Evolutionary conservation across 2,113 vertebrate species (phyloP), one percentile per base, ranked within the genome.

Genomic region (Xenopus tropicalis): DNA sequence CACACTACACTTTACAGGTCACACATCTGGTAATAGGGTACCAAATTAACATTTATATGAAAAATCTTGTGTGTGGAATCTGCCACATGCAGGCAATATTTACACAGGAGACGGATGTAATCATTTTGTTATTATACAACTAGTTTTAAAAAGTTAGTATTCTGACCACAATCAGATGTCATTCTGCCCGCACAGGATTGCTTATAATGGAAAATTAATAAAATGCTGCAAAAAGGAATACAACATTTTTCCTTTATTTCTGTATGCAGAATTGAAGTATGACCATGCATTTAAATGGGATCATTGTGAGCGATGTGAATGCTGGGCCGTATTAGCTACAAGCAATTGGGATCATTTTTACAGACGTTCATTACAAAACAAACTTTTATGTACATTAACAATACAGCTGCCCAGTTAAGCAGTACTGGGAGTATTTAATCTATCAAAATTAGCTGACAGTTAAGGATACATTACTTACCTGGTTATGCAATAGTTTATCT

Each of bases 391-490:
- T 22, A 70, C 23, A 24, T 37, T 63, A 61, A 64, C 51, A 62
- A 59, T 54, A 20, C 52, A 24, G 6, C 23, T 59, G 0, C 11
- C 57, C 14, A 6, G 46, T 11, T 17, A 48, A 13, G 57, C 16
- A 59, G 10, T 21, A 23, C 57, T 59, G 21, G 57, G 1, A 9
- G 11, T 1, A 13, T 59, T 23, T 24, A 22, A 3, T 16, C 20
- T 23, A 16, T 59, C 14, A 21, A 70, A 44, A 23, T 23, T n/a
- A 20, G 24, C 37, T 3, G 3, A 56, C 19, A 17, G 3, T 21
- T 21, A 4, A 3, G 29, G 48, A 61, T 29, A 56, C 42, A 72
- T 44, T 72, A 66, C 71, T 72, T 66, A 72, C 71, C 71, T 58
- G 71, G 52, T 44, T 56, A 21, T 14, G 48, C 21, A 62, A 62